Evolutionary conservation across 2,888 invertebrate genomes (phyloP), one percentile per base, ranked within the genome.

Genomic region (Tribolium freemani): DNA sequence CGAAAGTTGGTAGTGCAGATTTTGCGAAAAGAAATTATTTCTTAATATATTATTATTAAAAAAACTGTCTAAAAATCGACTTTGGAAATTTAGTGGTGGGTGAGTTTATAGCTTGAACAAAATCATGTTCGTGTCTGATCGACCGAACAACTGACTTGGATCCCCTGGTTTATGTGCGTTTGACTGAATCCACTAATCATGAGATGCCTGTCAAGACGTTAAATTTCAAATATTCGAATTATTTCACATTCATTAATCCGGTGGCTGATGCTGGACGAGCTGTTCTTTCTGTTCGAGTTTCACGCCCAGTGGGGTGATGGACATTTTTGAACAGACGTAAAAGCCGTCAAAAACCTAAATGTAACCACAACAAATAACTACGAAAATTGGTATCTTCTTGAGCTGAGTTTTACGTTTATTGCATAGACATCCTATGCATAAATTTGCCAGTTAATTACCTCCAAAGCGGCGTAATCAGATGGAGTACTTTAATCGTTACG

Each of bases 71-170:
- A 16, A 16, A 16, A 16, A 2, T 16, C 16, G 2, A 2, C 16
- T 16, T 16, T 16, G 16, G 16, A 16, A 16, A 16, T 16, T 16
- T 1, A 16, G 16, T 16, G 16, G 16, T 16, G 16, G 16, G 16
- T 16, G 16, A 16, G 16, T 68, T 68, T 68, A 68, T 68, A 68
- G 58, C 68, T 46, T 48, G 46, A 20, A 57, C 57, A 57, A 44
- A 57, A 57, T 57, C 31, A 50, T 48, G 38, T 46, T 21, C 20
- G 30, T 54, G n/a, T 31, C 9, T 53, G 16, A 16, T 53, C 10
- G 48, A 48, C 0, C 48, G 11, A 10, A 2, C 10, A 54, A 54
- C 54, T 30, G 54, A 31, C 26, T 54, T 31, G 6, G 30, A 54
- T 26, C 54, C 5, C 9, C 11, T 31, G 54, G n/a, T 54, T 54